These are phyloP conservation scores for Syrrhaptes paradoxus DNA, from an alignment of 2,113 vertebrate species.

Conservation along the genomic window DNA sequence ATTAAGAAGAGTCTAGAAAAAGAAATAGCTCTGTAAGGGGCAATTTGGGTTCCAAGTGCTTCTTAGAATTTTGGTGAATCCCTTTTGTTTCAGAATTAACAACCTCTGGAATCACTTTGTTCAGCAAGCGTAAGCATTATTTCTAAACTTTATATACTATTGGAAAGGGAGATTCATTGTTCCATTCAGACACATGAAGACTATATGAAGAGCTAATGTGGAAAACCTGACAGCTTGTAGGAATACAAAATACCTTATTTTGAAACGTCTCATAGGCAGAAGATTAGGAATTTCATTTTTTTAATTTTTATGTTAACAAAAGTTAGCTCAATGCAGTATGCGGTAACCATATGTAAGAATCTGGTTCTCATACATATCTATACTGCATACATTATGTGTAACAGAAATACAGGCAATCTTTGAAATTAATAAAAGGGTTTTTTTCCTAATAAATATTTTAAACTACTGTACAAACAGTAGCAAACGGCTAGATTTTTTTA, in stretches of 20 bases:
- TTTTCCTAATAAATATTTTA: background rate
- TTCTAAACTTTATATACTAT: background rate
- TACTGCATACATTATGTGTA: rapidly evolving
- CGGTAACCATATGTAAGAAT: background rate
- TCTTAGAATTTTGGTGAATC: background rate
- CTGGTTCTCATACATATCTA: background rate
- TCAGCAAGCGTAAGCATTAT: background rate
- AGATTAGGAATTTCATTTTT: background rate
- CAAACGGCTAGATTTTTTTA: background rate
- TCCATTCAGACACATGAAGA: background rate
- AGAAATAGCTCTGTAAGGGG: background rate
- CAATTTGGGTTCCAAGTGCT: background rate
- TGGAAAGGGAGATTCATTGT: background rate
- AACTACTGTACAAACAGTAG: background rate
- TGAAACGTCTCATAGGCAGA: background rate
- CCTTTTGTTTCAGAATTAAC: slow-evolving; percentile 22
- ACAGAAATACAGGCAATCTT: background rate
- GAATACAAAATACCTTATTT: background rate
- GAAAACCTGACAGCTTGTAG: background rate
- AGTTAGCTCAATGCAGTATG: background rate
- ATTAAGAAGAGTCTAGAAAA: slow-evolving; percentile 49
- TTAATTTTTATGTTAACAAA: background rate
- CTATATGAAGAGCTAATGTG: background rate
- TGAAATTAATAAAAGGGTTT: background rate
- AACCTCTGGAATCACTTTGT: background rate